These are phyloP conservation scores for Vanacampus margaritifer DNA, from an alignment of 2,113 vertebrate genomes.

Conservation along the genomic window DNA sequence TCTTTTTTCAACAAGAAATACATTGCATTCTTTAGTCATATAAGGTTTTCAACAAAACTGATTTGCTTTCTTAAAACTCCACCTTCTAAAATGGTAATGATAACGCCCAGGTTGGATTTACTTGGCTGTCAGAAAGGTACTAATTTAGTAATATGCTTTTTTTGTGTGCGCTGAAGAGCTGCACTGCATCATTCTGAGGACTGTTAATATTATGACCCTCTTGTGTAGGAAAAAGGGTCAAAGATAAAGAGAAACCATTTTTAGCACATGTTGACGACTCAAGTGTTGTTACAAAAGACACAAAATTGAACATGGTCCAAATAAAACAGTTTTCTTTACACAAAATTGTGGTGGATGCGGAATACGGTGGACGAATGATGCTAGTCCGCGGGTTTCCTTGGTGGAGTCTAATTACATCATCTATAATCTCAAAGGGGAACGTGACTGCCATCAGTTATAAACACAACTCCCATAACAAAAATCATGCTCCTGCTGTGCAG, in stretches of 20 bases:
- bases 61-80: too few relatives aligned
- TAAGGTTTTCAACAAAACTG: too few relatives aligned
- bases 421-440: background rate
- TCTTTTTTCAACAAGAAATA: too few relatives aligned
- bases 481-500: conserved; percentile 31
- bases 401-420: conserved; percentile 12
- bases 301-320: background rate
- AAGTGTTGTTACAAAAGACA: background rate
- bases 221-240: background rate
- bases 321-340: background rate
- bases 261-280: background rate
- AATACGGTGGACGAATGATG: too few relatives aligned
- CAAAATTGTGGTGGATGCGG: background rate
- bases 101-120: background rate
- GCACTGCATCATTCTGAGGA: background rate
- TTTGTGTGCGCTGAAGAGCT: background rate
- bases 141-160: background rate
- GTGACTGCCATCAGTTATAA: conserved; percentile 17
- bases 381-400: background rate
- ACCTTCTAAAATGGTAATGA: background rate
- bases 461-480: conserved; percentile 16
- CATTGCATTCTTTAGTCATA: too few relatives aligned
- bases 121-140: background rate
- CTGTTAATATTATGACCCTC: background rate
- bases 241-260: background rate